Evolutionary conservation across 1,140 invertebrate genomes (phyloP), one percentile per base, ranked within the genome.

Genomic region (Drosophila insularis): DNA sequence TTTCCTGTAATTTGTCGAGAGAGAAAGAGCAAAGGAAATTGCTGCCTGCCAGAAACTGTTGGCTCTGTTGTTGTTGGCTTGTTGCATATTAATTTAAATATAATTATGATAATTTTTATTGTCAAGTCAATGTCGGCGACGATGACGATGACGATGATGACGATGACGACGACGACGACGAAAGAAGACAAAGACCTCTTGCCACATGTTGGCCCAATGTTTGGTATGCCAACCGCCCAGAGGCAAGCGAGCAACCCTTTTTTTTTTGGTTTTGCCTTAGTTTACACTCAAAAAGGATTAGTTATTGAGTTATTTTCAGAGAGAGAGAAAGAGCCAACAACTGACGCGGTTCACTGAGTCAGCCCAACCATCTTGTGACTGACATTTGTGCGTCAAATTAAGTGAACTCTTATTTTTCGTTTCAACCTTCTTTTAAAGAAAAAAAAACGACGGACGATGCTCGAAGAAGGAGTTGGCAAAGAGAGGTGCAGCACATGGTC

Each of bases 1-100:
- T 82, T 86, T 86, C 84, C 82, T 87, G 82, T 87, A 86, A 86
- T 86, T 86, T 89, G 84, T 82, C 75, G 68, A 76, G 79, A 61
- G 74, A 64, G 14, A 14, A 7, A 76, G 79, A 61, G 74, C 69
- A 43, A 14, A 17, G 75, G 68, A 86, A 86, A 86, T 86, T 86
- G 69, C 69, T 62, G 63, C 71, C 78, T 70, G 55, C 61, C 11
- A 40, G 31, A 58, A 8, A 37, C 55, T 58, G 55, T 74, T 54
- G 27, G 55, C 40, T 78, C 14, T 27, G 27, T 27, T 46, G 43
- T 13, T 46, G 43, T 50, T 75, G 63, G 62, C 65, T 64, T 71
- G 84, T 80, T 89, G 84, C 84, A 89, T 89, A 89, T 89, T 89
- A 89, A 89, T 89, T 89, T 89, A 89, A 84, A 89, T 89, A 89